These are phyloP conservation scores for Bimastos eiseni DNA, from an alignment of 2,888 invertebrate genomes.

Conservation along the genomic window DNA sequence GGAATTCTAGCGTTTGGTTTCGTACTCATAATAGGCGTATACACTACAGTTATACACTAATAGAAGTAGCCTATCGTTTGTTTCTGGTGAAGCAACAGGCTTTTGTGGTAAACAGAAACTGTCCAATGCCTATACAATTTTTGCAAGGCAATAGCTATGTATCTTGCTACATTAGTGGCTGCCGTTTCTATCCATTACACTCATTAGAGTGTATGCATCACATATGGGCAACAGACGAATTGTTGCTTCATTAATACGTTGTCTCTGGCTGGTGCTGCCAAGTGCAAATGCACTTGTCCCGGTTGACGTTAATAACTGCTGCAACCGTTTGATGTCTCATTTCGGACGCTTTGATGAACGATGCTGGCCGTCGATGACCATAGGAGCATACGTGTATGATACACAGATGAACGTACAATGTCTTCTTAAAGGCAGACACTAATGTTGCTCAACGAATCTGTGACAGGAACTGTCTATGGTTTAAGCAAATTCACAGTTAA, in stretches of 20 bases:
- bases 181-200: background rate
- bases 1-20: too few relatives aligned
- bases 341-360: background rate
- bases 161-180: background rate
- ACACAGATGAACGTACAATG: background rate
- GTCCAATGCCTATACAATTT: too few relatives aligned
- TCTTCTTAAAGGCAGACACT: background rate
- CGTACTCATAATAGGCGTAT: too few relatives aligned
- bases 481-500: background rate
- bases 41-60: too few relatives aligned
- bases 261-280: background rate
- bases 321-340: background rate
- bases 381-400: background rate
- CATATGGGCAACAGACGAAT: background rate
- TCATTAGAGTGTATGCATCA: background rate
- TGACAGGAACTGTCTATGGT: background rate
- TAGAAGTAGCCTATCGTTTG: too few relatives aligned
- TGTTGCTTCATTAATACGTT: constrained; percentile 3
- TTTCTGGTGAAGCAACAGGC: too few relatives aligned
- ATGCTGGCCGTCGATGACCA: background rate
- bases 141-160: background rate
- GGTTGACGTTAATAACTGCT: background rate
- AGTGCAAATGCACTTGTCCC: constrained; percentile 13
- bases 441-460: background rate
- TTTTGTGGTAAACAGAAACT: too few relatives aligned